Percentiles rank a stretch among this genome's conserved stretches.
Evolutionary conservation across 2,113 vertebrate genomes (phyloP).

Genomic region (Ancistrus triradiatus): DNA sequence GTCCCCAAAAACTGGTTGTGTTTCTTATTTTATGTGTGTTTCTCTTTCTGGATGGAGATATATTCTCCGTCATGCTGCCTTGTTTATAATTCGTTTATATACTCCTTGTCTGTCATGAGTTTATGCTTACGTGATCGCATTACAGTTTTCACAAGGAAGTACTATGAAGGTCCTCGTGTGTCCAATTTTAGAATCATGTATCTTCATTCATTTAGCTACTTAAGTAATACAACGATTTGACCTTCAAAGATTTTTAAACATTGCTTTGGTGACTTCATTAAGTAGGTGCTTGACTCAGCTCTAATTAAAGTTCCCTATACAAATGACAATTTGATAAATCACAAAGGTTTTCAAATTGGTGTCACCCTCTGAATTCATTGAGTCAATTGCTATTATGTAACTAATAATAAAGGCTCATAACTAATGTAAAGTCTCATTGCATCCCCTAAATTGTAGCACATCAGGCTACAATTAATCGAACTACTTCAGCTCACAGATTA

Average conservation of each 20-base stretch:
- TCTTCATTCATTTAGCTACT: slow-evolving; percentile 34
- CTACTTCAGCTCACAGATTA: too few species aligned
- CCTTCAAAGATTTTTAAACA: slow-evolving; percentile 12
- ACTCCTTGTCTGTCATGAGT: slow-evolving; percentile 7
- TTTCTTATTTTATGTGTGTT: slow-evolving; percentile 9
- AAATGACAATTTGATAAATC: too few species aligned
- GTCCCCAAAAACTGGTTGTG: slow-evolving; percentile 14
- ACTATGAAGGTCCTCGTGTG: slow-evolving; percentile 3
- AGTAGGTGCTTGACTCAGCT: slow-evolving; percentile 29
- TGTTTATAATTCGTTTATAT: slow-evolving; percentile 16
- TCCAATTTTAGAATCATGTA: slow-evolving; percentile 29
- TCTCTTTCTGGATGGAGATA: slow-evolving; percentile 1
- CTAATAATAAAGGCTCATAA: too few species aligned
- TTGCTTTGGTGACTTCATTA: slow-evolving; percentile 23
- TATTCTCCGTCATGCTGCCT: slow-evolving; percentile 26
- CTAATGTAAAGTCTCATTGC: too few species aligned
- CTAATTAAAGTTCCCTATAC: too few species aligned
- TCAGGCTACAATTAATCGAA: too few species aligned
- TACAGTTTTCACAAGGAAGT: slow-evolving; percentile 22
- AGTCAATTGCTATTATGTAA: too few species aligned
- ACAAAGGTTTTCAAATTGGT: too few species aligned
- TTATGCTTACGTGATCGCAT: slow-evolving; percentile 9
- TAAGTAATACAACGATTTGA: slow-evolving; percentile 24
- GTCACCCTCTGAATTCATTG: too few species aligned
- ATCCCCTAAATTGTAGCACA: too few species aligned